phyloP scores from a whole-genome alignment of 2,797 vertebrate species.

The Odontamblyopus lacepedii region DNA sequence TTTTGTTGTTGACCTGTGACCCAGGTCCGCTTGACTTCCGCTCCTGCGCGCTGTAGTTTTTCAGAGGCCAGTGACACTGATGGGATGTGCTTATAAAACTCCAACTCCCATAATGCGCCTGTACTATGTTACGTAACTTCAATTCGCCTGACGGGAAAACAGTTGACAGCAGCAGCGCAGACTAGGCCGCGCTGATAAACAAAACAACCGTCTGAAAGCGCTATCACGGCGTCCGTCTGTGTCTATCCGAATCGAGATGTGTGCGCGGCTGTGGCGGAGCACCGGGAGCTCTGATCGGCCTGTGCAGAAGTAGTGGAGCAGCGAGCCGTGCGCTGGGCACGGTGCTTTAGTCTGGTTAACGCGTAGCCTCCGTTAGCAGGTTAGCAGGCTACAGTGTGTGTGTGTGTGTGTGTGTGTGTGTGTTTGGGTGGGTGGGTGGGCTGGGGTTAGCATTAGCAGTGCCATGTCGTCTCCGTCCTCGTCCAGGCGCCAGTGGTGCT shows the following conservation, averaged over 20 bases:
- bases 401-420: neutral
- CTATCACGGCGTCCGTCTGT: conserved; percentile 7
- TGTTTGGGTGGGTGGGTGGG: neutral
- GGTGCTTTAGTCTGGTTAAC: conserved; percentile 21
- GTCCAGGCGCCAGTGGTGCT: conserved; percentile 90
- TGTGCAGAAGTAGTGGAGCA: neutral
- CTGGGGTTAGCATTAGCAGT: conserved; percentile 29
- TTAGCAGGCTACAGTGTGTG: conserved; percentile 30
- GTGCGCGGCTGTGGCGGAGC: conserved; percentile 16
- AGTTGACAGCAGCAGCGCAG: conserved; percentile 61
- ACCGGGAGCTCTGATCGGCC: neutral
- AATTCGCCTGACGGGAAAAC: conserved; percentile 66
- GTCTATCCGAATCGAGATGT: conserved; percentile 16
- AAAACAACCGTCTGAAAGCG: conserved; percentile 54
- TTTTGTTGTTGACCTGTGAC: conserved; percentile 29
- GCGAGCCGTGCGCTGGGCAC: neutral
- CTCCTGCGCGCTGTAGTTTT: conserved; percentile 48
- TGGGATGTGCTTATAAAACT: conserved; percentile 11
- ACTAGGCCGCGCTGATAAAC: conserved; percentile 74
- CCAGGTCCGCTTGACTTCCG: conserved; percentile 48
- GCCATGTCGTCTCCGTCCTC: conserved; percentile 81
- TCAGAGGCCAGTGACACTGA: fast-evolving
- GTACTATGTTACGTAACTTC: conserved; percentile 71
- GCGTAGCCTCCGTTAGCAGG: conserved; percentile 16
- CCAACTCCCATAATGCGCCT: conserved; percentile 66